phyloP scores from a whole-genome alignment of 2,797 vertebrate species.

The Falco peregrinus region DNA sequence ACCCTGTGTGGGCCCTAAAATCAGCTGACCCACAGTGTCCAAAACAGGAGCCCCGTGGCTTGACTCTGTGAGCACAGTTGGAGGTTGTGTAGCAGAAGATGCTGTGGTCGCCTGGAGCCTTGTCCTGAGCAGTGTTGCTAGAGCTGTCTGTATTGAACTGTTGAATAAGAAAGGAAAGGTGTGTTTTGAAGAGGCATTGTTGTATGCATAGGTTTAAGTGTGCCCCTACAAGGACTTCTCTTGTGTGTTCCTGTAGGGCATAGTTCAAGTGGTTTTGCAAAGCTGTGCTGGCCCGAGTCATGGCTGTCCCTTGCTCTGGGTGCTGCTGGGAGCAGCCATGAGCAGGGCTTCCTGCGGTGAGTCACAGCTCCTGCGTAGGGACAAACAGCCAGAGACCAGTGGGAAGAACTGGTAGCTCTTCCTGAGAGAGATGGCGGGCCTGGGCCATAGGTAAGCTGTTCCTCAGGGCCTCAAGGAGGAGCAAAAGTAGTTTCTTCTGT shows the following conservation, averaged over 20 bases:
- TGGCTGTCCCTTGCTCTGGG: neutral
- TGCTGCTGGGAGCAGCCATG: rapidly evolving
- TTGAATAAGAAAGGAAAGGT: neutral
- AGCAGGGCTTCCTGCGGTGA: rapidly evolving
- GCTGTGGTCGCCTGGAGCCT: neutral
- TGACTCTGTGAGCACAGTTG: neutral
- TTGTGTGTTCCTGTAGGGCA: rapidly evolving
- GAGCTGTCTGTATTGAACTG: neutral
- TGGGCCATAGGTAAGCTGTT: neutral
- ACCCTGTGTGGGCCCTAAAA: neutral
- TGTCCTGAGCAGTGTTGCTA: neutral
- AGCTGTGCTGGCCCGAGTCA: neutral
- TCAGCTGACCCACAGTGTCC: neutral
- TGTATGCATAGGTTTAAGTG: neutral
- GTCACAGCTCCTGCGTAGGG: rapidly evolving
- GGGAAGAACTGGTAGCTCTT: neutral
- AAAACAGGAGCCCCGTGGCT: neutral
- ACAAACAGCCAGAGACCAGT: neutral
- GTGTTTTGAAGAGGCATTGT: neutral
- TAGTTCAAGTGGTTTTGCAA: neutral
- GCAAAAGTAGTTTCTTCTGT: neutral
- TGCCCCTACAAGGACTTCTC: neutral
- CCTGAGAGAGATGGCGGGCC: neutral
- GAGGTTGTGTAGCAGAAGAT: neutral
- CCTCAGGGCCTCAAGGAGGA: neutral